Evolutionary conservation across 2,113 vertebrate species (phyloP), one percentile per base, ranked within the genome.

Genomic region (Petaurus breviceps): DNA sequence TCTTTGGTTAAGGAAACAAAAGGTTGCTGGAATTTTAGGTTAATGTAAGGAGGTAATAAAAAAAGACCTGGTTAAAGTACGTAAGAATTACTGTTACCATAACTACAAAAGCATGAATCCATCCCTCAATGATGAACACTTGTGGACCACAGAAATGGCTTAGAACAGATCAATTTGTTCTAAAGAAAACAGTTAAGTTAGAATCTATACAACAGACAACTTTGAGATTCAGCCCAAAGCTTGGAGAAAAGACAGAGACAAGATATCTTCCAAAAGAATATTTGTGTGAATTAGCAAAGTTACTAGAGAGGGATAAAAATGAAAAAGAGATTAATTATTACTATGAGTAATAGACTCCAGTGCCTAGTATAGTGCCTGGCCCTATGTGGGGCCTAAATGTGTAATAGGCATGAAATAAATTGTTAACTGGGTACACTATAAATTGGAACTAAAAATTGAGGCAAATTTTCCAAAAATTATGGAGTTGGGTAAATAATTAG

Each of bases 11-110:
- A 90, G 28, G 37, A 95, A 90, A 68, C 11, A 1, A 91, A 54
- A 46, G n/a, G 43, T 11, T 22, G 89, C 96, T 96, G 96, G 96
- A 54, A 11, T 54, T 93, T 96, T 96, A 93, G 91, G 61, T 91
- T 51, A 53, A 28, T 90, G 94, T n/a, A 96, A 89, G 89, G 52
- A 89, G 31, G 54, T 19, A 43, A 50, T 46, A 90, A 2, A 43
- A 51, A 94, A 61, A 92, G 0, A 55, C 19, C 26, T 43, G 46
- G 3, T 47, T 11, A 47, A 92, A 91, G 68, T 46, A 47, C 1
- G 7, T 1, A 25, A 46, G 47, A 51, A 16, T 25, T 0, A 25
- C 1, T 10, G 93, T 94, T 94, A 95, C 89, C 61, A 43, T 19
- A 31, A 50, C 47, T 49, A 46, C 2, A 24, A 89, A 84, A n/a